A percentile compares a stretch with the other conserved stretches of the same genome.
phyloP scores from a whole-genome alignment of 2,113 vertebrate genomes.

The Platichthys stellatus region DNA sequence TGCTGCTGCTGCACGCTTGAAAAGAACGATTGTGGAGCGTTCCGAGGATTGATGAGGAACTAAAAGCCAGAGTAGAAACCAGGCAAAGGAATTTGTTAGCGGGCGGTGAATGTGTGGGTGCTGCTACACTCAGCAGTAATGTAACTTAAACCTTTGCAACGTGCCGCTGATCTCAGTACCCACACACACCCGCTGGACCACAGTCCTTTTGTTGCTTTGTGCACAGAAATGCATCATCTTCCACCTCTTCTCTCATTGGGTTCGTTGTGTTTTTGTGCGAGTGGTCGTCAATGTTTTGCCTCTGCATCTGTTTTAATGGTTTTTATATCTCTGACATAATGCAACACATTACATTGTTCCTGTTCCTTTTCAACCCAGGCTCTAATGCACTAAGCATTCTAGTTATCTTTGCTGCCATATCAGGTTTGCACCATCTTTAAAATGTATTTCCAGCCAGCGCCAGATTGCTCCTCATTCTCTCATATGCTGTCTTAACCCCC shows the following conservation, averaged over 20 bases:
- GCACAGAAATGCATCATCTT: slow-evolving; percentile 14
- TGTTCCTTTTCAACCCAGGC: not conserved
- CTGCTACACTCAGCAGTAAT: slow-evolving; percentile 72
- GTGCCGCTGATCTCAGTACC: slow-evolving; percentile 37
- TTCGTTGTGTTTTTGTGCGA: not conserved
- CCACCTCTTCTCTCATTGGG: slow-evolving; percentile 20
- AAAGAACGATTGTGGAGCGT: slow-evolving; percentile 48
- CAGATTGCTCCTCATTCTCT: slow-evolving; percentile 15
- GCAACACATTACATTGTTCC: not conserved
- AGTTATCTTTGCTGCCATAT: slow-evolving; percentile 11
- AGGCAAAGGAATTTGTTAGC: slow-evolving; percentile 39
- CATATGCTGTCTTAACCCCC: slow-evolving; percentile 20
- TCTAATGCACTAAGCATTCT: not conserved
- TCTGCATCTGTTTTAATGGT: not conserved
- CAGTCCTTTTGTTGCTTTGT: slow-evolving; percentile 25
- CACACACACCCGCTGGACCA: slow-evolving; percentile 18
- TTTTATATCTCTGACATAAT: not conserved
- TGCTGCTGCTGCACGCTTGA: slow-evolving; percentile 27
- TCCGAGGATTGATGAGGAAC: slow-evolving; percentile 58
- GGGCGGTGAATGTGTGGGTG: slow-evolving; percentile 38
- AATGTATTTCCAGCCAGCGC: slow-evolving; percentile 13
- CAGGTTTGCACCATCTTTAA: slow-evolving; percentile 21
- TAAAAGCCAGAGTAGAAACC: slow-evolving; percentile 36
- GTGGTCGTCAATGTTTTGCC: slow-evolving; percentile 22
- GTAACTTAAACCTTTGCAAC: slow-evolving; percentile 61